Evolutionary conservation across 1,140 invertebrate genomes (phyloP), one percentile per base, ranked within the genome.

Genomic region (Melanaphis sacchari): DNA sequence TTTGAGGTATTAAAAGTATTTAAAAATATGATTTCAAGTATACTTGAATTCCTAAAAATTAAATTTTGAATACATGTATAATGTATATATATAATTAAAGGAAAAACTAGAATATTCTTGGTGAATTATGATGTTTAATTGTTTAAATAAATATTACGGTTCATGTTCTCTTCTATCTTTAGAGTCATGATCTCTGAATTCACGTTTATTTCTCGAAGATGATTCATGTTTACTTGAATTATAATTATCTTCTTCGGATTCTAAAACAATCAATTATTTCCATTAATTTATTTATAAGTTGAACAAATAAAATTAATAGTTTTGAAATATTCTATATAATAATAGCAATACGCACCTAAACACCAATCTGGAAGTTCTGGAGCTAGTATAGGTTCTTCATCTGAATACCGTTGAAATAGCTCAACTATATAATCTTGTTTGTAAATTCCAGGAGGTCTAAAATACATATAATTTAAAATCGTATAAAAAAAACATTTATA

Each of bases 341-440:
- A 38, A 18, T 43, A 85, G 41, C 0, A 59, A 66, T 93, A 54
- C 21, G 76, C 88, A 92, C 90, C 94, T 94, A 95, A 95, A 95
- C 98, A 98, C 98, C 98, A 99, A 90, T 97, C 96, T 52, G 98
- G 98, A 93, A 97, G 95, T 38, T 95, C 94, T 0, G 98, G 98
- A 46, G 98, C 96, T n/a, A 94, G 81, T n/a, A 96, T 94, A 0
- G 97, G 96, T 43, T 97, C 96, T 26, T 96, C 95, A 94, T 98
- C 97, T 76, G 97, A 98, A 95, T 98, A 99, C 31, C 97, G 96
- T 94, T 95, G 96, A 94, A 96, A 98, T 59, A 98, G 95, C 95
- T 98, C 97, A 94, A 96, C 95, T 91, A 98, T 96, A 94, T 98
- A 98, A 95, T 98, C 97, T 82, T 95, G 95, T 95, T 98, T 98